Base-by-base conservation (phyloP, 2,888 invertebrate genomes). In the Drosophila robusta region DNA sequence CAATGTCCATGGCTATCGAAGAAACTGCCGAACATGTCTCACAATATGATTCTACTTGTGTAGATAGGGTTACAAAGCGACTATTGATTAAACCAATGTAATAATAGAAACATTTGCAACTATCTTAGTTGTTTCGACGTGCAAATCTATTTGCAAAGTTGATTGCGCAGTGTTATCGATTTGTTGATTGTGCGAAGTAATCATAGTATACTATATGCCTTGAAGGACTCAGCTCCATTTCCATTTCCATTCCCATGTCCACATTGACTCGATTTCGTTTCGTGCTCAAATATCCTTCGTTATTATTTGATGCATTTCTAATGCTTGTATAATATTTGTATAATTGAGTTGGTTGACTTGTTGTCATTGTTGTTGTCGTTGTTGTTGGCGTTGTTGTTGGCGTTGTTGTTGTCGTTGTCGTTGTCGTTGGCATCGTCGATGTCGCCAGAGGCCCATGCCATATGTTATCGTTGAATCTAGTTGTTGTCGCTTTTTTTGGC, bases 251-350 rank as follows among this genome's bases (percentile, higher is more conserved):
- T 47, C 29, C 36, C 41, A 41, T 52, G 62, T 62, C 41, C 49
- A 66, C 60, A 65, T 52, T 64, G 51, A 44, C 47, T 52, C 54
- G 58, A 56, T 44, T 61, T 51, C 57, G 55, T 78, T 70, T 56
- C 84, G 87, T 84, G 87, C 70, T 77, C 62, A 67, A 74, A 85
- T 82, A 87, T 82, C 71, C 87, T 85, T 83, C 80, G 80, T 83
- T 85, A 88, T 73, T 75, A 68, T 66, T 74, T 85, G 84, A 88
- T 88, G 83, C 72, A 88, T 83, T 85, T 80, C 74, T 88, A 85
- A 85, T 87, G 82, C 70, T 78, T 74, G 77, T 72, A 82, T 82
- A 85, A 83, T 86, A 79, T 81, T 82, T 72, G 80, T 85, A 78
- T 87, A 85, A 87, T 88, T 85, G 72, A 80, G 88, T 88, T 79